Percentiles rank a stretch among this genome's conserved stretches.
These are phyloP conservation scores for Chamaea fasciata DNA, from an alignment of 2,113 vertebrate species.

Conservation along the genomic window DNA sequence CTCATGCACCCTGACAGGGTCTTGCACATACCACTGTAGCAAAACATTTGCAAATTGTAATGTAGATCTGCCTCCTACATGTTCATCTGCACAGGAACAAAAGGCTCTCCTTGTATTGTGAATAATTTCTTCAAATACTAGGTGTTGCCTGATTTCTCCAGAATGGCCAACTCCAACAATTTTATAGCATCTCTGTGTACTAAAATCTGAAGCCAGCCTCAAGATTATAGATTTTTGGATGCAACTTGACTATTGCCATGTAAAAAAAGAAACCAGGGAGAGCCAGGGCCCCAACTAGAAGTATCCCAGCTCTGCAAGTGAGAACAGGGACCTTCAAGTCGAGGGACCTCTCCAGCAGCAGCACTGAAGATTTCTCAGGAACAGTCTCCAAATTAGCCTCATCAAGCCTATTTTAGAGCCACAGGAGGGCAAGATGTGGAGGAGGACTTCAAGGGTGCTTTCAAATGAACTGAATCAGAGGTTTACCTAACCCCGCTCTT, in stretches of 20 bases:
- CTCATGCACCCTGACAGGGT: not conserved
- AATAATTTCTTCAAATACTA: not conserved
- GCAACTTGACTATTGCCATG: not conserved
- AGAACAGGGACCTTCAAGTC: not conserved
- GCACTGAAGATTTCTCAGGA: not conserved
- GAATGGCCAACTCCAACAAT: not conserved
- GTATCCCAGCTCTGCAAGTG: not conserved
- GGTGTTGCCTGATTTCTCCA: not conserved
- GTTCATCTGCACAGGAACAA: not conserved
- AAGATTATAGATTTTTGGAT: not conserved
- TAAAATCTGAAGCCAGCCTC: not conserved
- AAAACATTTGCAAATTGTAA: not conserved
- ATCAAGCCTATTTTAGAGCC: not conserved
- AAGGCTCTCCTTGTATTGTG: not conserved
- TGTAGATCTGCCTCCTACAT: not conserved
- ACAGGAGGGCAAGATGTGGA: conserved; percentile 21
- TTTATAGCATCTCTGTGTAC: not conserved
- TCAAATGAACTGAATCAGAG: conserved; percentile 46
- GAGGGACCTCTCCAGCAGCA: not conserved
- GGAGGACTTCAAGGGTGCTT: conserved; percentile 54
- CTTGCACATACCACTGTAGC: not conserved
- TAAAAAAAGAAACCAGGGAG: not conserved
- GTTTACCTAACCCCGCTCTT: conserved; percentile 46
- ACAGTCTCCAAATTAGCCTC: not conserved
- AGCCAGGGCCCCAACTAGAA: not conserved